phyloP scores from a whole-genome alignment of 92 coral and sea anemone species.

The Isaurus tuberculatus region DNA sequence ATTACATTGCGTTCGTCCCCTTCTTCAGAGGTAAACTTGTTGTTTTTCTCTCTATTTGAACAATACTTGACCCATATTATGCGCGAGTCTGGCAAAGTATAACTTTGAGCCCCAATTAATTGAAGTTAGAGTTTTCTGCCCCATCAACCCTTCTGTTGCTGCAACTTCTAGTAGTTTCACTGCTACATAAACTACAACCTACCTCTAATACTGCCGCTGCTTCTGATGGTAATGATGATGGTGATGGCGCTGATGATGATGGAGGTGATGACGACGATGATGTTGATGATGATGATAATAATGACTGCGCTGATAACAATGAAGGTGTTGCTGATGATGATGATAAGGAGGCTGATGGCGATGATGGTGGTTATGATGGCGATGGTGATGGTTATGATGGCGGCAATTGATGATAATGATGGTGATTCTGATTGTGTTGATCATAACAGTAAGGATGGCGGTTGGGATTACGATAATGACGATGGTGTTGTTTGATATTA shows the following conservation, averaged over 20 bases:
- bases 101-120: not conserved
- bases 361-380: not conserved
- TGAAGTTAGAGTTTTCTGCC: not conserved
- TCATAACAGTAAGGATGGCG: not conserved
- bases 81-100: not conserved
- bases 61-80: not conserved
- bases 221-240: not conserved
- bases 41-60: not conserved
- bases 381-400: not conserved
- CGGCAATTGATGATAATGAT: not conserved
- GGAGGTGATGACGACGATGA: not conserved
- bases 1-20: not conserved
- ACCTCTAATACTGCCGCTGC: not conserved
- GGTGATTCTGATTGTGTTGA: too few species aligned
- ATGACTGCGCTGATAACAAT: not conserved
- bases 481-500: not conserved
- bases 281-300: not conserved
- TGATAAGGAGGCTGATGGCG: not conserved
- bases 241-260: not conserved
- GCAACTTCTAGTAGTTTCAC: not conserved
- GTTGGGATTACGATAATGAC: not conserved
- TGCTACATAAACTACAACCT: not conserved
- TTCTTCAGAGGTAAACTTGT: slow-evolving; percentile 13
- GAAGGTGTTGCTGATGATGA: not conserved
- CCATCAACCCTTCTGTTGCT: not conserved